These are phyloP conservation scores for Micrastur ruficollis DNA, from an alignment of 2,797 vertebrate species.

Conservation along the genomic window DNA sequence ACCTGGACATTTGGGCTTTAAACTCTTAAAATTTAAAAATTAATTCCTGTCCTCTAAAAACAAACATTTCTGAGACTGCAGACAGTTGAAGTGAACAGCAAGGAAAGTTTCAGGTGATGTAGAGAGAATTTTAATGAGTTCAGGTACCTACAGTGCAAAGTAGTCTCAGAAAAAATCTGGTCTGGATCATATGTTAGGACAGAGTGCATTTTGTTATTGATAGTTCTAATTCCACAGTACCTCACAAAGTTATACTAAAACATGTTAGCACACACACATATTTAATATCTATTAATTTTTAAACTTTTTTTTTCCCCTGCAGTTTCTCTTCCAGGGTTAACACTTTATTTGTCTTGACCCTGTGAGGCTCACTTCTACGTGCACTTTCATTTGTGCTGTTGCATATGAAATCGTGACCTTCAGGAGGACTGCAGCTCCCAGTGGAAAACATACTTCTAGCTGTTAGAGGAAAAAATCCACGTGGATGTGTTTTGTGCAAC, in stretches of 20 bases:
- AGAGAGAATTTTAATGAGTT: neutral
- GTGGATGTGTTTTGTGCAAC: neutral
- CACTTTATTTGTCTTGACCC: neutral
- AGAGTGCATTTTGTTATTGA: neutral
- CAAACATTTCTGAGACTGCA: neutral
- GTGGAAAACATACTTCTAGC: neutral
- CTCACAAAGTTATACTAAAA: neutral
- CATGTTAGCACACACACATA: neutral
- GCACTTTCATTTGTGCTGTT: neutral
- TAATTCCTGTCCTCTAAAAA: neutral
- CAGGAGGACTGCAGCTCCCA: neutral
- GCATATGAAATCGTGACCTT: neutral
- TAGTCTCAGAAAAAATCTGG: neutral
- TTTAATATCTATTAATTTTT: neutral
- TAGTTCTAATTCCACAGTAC: neutral
- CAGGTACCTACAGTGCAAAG: accelerated
- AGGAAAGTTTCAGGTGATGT: neutral
- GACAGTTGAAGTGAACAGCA: neutral
- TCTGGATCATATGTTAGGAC: neutral
- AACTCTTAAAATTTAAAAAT: neutral
- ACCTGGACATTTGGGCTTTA: neutral
- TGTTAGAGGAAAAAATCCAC: neutral
- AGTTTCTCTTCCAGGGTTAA: neutral
- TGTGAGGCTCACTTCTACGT: neutral
- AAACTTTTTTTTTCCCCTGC: neutral